phyloP scores from a whole-genome alignment of 2,888 invertebrate species.

The Drosophila algonquin region DNA sequence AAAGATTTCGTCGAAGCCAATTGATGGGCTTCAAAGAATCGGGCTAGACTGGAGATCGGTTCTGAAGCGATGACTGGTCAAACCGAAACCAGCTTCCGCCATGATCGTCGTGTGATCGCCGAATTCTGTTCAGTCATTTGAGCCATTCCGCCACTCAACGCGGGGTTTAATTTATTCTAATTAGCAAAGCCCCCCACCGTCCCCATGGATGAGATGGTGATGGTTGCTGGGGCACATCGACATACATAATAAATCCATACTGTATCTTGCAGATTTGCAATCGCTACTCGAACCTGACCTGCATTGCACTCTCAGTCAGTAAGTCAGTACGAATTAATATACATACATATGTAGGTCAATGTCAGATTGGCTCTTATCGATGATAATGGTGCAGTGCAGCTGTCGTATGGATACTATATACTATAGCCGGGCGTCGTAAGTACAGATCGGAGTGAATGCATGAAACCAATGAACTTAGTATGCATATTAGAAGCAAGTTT shows the following conservation, averaged over 20 bases:
- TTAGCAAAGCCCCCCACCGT: not conserved
- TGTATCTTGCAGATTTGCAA: not conserved
- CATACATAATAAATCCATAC: not conserved
- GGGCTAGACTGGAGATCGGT: not conserved
- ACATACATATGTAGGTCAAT: slow-evolving; percentile 14
- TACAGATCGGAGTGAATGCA: not conserved
- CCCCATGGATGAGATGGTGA: not conserved
- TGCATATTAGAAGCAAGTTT: not conserved
- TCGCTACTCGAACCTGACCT: slow-evolving; percentile 26
- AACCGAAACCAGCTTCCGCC: slow-evolving; percentile 28
- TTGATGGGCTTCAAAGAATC: slow-evolving; percentile 15
- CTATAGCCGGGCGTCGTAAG: slow-evolving; percentile 1
- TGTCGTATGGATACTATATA: not conserved
- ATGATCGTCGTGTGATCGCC: slow-evolving; percentile 1
- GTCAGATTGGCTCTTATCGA: slow-evolving; percentile 24
- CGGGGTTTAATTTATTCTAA: slow-evolving; percentile 14
- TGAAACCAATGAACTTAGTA: not conserved
- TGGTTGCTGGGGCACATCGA: not conserved
- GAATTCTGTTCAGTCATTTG: not conserved
- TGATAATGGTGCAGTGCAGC: slow-evolving; percentile 3
- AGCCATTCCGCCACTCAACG: not conserved
- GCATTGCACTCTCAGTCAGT: slow-evolving; percentile 10
- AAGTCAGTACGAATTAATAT: slow-evolving; percentile 2
- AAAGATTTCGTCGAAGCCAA: slow-evolving; percentile 16
- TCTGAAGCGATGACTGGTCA: slow-evolving; percentile 22